These are phyloP conservation scores for Podarcis raffonei DNA, from an alignment of 2,113 vertebrate genomes.

Conservation along the genomic window DNA sequence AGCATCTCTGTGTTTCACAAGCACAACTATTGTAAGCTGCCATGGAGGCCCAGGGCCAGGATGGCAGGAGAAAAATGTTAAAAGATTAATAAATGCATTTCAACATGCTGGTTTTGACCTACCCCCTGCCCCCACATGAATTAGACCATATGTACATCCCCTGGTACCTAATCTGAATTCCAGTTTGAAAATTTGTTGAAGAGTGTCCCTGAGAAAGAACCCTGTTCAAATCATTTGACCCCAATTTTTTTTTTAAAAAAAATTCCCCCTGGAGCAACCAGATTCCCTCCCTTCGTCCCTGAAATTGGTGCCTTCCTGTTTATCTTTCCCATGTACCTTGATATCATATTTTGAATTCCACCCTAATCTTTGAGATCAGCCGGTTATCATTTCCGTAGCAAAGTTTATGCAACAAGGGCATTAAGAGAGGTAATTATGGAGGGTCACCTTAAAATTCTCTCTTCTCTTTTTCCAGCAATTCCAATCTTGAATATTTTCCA, in stretches of 20 bases:
- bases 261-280: too few species aligned
- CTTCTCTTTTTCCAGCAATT: neutral
- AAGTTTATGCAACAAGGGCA: neutral
- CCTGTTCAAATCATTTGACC: neutral
- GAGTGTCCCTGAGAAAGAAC: neutral
- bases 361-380: neutral
- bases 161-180: neutral
- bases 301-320: neutral
- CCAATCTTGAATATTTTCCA: neutral
- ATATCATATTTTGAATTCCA: neutral
- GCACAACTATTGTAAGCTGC: neutral
- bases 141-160: neutral
- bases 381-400: neutral
- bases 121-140: neutral
- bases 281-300: neutral
- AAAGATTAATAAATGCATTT: neutral
- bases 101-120: neutral
- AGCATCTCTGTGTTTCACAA: neutral
- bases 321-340: neutral
- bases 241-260: neutral
- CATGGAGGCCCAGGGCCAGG: neutral
- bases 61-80: neutral
- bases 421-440: neutral
- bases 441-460: neutral
- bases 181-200: neutral